These are phyloP conservation scores for Dendrolimus kikuchii DNA, from an alignment of 1,140 invertebrate species.

Conservation along the genomic window DNA sequence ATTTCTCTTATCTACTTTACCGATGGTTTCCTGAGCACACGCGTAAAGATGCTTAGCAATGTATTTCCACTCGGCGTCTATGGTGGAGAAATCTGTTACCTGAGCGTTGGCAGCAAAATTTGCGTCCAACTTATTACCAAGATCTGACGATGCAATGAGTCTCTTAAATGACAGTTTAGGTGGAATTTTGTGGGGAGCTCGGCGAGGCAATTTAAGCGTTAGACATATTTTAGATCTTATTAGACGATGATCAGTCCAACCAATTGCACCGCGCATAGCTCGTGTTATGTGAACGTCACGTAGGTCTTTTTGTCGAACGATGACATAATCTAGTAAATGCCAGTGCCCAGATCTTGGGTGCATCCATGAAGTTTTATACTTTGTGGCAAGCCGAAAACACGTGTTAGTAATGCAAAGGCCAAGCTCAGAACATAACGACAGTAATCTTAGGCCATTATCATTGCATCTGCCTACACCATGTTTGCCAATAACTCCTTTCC, in stretches of 20 bases:
- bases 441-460: slow-evolving; percentile 6
- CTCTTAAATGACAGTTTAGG: slow-evolving; percentile 7
- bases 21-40: slow-evolving; percentile 5
- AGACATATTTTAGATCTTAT: slow-evolving; percentile 17
- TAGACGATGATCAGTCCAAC: slow-evolving; percentile 15
- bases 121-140: neutral
- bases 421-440: neutral
- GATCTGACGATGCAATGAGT: slow-evolving; percentile 1
- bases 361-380: too few relatives aligned
- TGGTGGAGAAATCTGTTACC: slow-evolving; percentile 1
- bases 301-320: too few relatives aligned
- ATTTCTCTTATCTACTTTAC: slow-evolving; percentile 11
- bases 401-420: too few relatives aligned
- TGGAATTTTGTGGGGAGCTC: slow-evolving; percentile 12
- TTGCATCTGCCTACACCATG: slow-evolving; percentile 14
- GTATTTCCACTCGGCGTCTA: slow-evolving; percentile 6
- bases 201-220: slow-evolving; percentile 10
- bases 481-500: slow-evolving; percentile 6
- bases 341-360: too few relatives aligned
- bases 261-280: slow-evolving; percentile 13
- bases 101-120: neutral
- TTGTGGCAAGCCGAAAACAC: too few relatives aligned
- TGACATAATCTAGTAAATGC: too few relatives aligned
- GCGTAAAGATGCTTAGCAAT: slow-evolving; percentile 8
- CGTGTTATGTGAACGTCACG: slow-evolving; percentile 9